These are phyloP conservation scores for Eupithecia dodoneata DNA, from an alignment of 2,888 invertebrate species.

Conservation along the genomic window DNA sequence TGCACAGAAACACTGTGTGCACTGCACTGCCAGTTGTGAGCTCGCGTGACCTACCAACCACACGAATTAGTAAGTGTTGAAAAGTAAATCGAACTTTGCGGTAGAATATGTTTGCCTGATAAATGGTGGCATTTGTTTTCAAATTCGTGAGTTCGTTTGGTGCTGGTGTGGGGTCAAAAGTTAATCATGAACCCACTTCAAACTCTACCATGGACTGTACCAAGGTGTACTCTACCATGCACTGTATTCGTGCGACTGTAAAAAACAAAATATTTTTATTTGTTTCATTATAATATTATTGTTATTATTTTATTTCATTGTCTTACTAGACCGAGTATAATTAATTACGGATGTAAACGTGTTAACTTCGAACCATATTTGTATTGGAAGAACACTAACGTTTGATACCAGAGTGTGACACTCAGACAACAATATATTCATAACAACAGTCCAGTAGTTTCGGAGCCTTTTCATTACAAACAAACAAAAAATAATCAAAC, in stretches of 20 bases:
- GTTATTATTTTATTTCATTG: too few relatives aligned
- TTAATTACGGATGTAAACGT: too few relatives aligned
- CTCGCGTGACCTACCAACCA: slow-evolving; percentile 42
- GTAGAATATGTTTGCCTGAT: slow-evolving; percentile 25
- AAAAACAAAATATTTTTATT: background rate
- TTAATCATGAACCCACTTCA: background rate
- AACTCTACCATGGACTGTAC: background rate
- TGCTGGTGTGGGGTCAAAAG: background rate
- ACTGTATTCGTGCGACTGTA: background rate
- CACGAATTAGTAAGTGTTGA: slow-evolving; percentile 40
- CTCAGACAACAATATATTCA: too few relatives aligned
- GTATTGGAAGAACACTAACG: too few relatives aligned
- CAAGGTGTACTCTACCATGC: background rate
- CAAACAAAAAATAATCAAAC: too few relatives aligned
- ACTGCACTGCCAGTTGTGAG: slow-evolving; percentile 32
- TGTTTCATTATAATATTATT: too few relatives aligned
- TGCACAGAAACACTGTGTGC: background rate
- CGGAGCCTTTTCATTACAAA: too few relatives aligned
- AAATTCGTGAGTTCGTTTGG: slow-evolving; percentile 11
- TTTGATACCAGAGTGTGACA: too few relatives aligned
- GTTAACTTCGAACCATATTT: too few relatives aligned
- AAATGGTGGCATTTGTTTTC: slow-evolving; percentile 13
- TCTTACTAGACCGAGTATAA: too few relatives aligned
- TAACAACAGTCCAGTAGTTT: too few relatives aligned
- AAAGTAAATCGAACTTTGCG: slow-evolving; percentile 35